Percentiles rank a stretch among this genome's conserved stretches.
Conservation (phyloP, 2,888 invertebrate species). For the Mesochorus sp. region DNA sequence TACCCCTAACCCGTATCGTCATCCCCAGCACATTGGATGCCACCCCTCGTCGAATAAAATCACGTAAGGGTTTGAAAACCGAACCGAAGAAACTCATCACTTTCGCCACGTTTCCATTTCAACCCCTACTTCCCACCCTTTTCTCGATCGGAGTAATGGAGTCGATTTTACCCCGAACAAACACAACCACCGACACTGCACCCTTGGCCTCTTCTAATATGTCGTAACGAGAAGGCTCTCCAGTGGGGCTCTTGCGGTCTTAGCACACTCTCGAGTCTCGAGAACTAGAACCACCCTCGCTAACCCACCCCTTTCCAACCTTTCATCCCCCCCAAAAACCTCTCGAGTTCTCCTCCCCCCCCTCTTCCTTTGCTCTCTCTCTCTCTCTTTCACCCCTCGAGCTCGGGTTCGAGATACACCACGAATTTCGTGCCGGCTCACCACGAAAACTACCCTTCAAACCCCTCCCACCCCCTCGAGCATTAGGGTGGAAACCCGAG, state of each 20-base stretch:
- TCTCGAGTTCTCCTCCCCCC: background rate
- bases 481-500: too few species aligned
- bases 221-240: conserved; percentile 64
- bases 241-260: conserved; percentile 50
- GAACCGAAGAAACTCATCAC: conserved; percentile 31
- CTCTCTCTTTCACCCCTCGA: background rate
- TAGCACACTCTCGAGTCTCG: conserved; percentile 27
- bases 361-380: conserved; percentile 10
- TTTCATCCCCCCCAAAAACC: background rate
- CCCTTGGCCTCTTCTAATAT: conserved; percentile 63
- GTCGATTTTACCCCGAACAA: conserved; percentile 57
- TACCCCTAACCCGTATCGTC: too few species aligned
- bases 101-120: conserved; percentile 14
- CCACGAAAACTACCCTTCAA: conserved; percentile 57
- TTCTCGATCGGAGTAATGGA: conserved; percentile 58
- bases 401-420: conserved; percentile 60
- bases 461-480: too few species aligned
- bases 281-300: conserved; percentile 10
- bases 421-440: conserved; percentile 58
- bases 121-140: background rate
- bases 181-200: conserved; percentile 6
- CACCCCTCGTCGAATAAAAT: conserved; percentile 2
- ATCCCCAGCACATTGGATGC: background rate
- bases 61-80: conserved; percentile 16
- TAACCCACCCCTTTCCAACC: background rate